A percentile compares a stretch with the other conserved stretches of the same genome.
These are phyloP conservation scores for Tragelaphus strepsiceros DNA, from an alignment of 2,113 vertebrate species.

Conservation along the genomic window DNA sequence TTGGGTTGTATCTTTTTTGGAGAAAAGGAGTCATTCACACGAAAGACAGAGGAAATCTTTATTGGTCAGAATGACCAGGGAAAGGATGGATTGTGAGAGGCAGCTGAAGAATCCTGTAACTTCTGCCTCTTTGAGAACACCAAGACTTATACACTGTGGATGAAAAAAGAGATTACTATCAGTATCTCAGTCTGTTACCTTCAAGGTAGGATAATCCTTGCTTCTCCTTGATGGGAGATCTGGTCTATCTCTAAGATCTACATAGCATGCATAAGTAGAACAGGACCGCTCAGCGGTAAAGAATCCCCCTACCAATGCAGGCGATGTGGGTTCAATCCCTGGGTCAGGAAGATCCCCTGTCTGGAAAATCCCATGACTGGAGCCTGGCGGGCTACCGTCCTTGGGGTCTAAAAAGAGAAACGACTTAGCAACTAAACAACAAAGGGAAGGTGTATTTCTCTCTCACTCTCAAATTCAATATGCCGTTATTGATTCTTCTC, in stretches of 20 bases:
- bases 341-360: neutral
- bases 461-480: neutral
- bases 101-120: neutral
- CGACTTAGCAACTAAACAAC: neutral
- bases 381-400: neutral
- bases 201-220: neutral
- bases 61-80: neutral
- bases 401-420: neutral
- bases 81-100: neutral
- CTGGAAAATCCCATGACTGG: neutral
- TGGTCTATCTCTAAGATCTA: neutral
- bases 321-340: neutral
- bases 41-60: neutral
- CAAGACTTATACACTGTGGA: neutral
- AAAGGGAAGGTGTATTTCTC: neutral
- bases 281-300: neutral
- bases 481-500: neutral
- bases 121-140: neutral
- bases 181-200: neutral
- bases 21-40: neutral
- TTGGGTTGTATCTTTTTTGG: neutral
- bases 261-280: neutral
- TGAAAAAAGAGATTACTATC: neutral
- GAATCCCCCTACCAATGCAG: neutral
- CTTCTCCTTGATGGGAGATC: neutral